Conservation (phyloP, 2,113 vertebrate species). For the Pionites leucogaster region DNA sequence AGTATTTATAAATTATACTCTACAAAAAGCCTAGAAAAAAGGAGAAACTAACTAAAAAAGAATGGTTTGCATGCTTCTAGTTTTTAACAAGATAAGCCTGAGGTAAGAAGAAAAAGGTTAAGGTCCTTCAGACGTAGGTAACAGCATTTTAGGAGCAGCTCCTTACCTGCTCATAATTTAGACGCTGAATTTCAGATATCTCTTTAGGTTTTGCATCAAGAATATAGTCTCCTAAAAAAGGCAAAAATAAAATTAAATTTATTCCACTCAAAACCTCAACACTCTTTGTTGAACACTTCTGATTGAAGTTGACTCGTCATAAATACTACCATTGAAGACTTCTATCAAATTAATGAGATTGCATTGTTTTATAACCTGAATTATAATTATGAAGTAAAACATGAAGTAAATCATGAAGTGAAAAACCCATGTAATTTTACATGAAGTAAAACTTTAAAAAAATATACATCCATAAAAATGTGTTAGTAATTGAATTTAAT, state of each 20-base stretch:
- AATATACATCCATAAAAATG: background rate
- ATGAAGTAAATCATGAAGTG: background rate
- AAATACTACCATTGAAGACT: background rate
- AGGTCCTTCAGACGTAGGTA: background rate
- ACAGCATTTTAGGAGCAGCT: background rate
- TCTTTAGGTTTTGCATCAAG: slow-evolving; percentile 98
- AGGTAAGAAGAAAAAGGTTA: background rate
- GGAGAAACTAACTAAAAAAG: background rate
- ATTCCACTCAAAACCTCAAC: background rate
- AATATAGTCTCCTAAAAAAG: slow-evolving; percentile 93
- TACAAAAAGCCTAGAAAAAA: background rate
- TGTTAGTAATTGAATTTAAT: background rate
- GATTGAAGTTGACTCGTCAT: background rate
- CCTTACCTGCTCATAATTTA: slow-evolving; percentile 98
- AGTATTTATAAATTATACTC: background rate
- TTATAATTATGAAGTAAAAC: background rate
- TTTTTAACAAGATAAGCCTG: background rate
- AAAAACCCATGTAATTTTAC: background rate
- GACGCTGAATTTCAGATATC: slow-evolving; percentile 95
- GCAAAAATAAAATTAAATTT: slow-evolving; percentile 41
- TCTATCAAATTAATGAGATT: background rate
- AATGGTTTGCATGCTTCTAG: background rate
- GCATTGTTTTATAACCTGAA: background rate
- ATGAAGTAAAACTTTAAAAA: background rate
- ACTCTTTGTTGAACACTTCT: background rate